phyloP scores from a whole-genome alignment of 2,888 invertebrate species.

The Drosophila merina region DNA sequence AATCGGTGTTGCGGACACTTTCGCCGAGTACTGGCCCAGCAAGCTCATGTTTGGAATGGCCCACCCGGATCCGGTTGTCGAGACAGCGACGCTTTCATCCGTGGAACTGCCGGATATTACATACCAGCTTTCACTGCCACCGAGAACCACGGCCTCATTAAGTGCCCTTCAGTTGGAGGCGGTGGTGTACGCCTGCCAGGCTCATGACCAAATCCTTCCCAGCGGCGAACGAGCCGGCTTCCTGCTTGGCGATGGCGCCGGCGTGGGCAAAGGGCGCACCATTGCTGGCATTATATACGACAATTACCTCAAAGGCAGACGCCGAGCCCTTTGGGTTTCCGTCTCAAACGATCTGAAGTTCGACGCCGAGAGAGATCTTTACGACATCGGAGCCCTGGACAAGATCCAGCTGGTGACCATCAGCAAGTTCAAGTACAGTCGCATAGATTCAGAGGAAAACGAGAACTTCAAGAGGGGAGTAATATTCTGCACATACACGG shows the following conservation, averaged over 20 bases:
- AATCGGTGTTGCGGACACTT: conserved; percentile 98
- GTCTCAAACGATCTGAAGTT: conserved; percentile 99
- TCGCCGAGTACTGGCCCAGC: conserved; percentile 98
- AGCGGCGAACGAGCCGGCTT: conserved; percentile 97
- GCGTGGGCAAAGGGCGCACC: conserved; percentile 99
- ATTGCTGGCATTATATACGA: conserved; percentile 99
- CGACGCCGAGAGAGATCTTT: conserved; percentile 97
- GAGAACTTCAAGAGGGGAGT: conserved; percentile 96
- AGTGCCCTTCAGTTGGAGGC: conserved; percentile 99
- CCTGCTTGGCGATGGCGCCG: conserved; percentile 98
- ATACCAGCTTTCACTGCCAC: conserved; percentile 92
- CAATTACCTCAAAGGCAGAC: conserved; percentile 96
- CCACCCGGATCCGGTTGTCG: conserved; percentile 99
- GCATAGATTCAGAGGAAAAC: conserved; percentile 95
- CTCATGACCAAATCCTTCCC: conserved; percentile 95
- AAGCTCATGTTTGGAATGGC: conserved; percentile 96
- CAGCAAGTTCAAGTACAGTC: conserved; percentile 98
- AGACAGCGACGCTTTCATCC: conserved; percentile 98
- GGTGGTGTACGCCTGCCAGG: conserved; percentile 98
- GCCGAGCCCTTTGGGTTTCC: conserved; percentile 98
- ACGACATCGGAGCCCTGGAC: conserved; percentile 94
- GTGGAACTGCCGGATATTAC: conserved; percentile 97
- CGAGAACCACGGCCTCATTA: conserved; percentile 91
- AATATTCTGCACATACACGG: conserved; percentile 98
- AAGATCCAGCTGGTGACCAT: conserved; percentile 94